Base-by-base conservation (phyloP, 2,797 vertebrate species). In the Notamacropus eugenii region DNA sequence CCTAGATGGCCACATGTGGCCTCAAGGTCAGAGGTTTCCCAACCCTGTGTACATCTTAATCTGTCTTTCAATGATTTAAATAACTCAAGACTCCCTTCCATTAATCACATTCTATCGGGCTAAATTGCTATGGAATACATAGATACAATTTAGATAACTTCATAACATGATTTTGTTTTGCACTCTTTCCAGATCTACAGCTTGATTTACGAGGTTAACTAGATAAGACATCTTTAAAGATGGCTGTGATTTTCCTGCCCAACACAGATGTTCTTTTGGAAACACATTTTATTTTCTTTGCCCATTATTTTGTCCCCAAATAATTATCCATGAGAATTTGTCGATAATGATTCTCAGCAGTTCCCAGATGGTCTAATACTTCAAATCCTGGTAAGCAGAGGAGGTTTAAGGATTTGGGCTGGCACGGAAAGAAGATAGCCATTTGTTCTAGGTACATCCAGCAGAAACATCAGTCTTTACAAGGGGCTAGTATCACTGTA, bases 191-290 rank as follows among this genome's bases (percentile, higher is more conserved):
- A 67, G 56, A 62, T 4, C 93, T 27, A 22, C 24, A 93, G 9
- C 12, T 46, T 62, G 11, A 93, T 1, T 93, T 55, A 54, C 54
- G 12, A 82, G 22, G 19, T 94, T 93, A 92, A 62, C 24, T 14
- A n/a, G 12, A 54, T 24, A 90, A 19, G 4, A 92, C 31, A 92
- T 91, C 74, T 94, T 58, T 90, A 10, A 55, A 16, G 3, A 96
- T 62, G 34, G 3, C 90, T 92, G 0, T 67, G 2, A 2, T 40
- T 55, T n/a, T 90, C 87, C 92, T 27, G n/a, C 28, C 58, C 95
- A 62, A 96, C 74, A 97, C n/a, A 31, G 0, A 1, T 95, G 56
- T 87, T 50, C 24, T 91, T 91, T 93, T 22, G 93, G 67, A 97
- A 94, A 92, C 62, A 10, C 40, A 27, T 82, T 40, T 50, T 91